Evolutionary conservation across 2,888 invertebrate species (phyloP).

Genomic region (Heliothis peltigera): DNA sequence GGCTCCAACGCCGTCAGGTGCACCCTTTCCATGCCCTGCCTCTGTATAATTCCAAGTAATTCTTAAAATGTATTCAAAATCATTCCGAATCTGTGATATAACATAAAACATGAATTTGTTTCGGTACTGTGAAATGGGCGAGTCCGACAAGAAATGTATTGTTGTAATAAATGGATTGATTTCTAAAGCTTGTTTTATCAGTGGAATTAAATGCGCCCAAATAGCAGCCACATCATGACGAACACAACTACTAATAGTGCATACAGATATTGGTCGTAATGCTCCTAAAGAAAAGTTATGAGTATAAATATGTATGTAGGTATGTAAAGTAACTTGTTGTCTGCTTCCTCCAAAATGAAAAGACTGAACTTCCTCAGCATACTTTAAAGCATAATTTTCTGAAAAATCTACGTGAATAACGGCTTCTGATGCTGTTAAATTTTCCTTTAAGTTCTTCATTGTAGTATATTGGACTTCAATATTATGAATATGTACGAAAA

Average conservation of each 20-base stretch:
- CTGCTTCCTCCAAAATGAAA: constrained; percentile 56
- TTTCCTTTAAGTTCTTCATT: constrained; percentile 27
- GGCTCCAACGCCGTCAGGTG: constrained; percentile 69
- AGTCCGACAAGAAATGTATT: constrained; percentile 43
- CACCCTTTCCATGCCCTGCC: constrained; percentile 46
- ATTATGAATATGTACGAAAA: constrained; percentile 14
- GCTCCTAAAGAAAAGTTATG: constrained; percentile 34
- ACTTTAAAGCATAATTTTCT: constrained; percentile 56
- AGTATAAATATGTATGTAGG: constrained; percentile 45
- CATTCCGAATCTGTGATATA: constrained; percentile 11
- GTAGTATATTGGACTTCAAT: constrained; percentile 19
- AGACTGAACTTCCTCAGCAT: constrained; percentile 51
- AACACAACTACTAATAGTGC: constrained; percentile 9
- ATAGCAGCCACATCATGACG: constrained; percentile 13
- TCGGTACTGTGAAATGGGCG: constrained; percentile 45
- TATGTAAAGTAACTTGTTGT: constrained; percentile 53
- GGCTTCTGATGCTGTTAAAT: constrained; percentile 1
- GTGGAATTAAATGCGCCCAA: constrained; percentile 14
- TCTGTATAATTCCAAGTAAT: constrained; percentile 19
- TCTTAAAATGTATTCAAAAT: background rate
- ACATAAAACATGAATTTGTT: constrained; percentile 49
- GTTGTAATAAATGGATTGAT: constrained; percentile 14
- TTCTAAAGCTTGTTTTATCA: constrained; percentile 1
- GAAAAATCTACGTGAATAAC: constrained; percentile 53
- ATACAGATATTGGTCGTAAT: constrained; percentile 25